Evolutionary conservation across 2,113 vertebrate species (phyloP), one percentile per base, ranked within the genome.

Genomic region (Lagopus muta): DNA sequence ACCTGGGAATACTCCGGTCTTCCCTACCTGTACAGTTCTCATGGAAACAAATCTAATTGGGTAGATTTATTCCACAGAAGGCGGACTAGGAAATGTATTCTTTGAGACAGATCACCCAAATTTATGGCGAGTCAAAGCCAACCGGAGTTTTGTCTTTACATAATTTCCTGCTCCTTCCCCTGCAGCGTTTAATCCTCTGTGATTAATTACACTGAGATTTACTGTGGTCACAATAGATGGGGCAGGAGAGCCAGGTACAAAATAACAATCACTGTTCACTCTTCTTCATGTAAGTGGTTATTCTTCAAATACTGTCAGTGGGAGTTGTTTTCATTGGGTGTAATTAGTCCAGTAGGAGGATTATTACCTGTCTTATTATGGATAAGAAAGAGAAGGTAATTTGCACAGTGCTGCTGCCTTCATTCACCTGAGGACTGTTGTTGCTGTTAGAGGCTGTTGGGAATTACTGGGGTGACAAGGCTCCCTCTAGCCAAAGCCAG

Each of bases 361-460:
- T 73, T 83, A 84, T 86, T 64, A 55, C 73, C 24, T 65, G 54
- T 80, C 22, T 52, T 61, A 67, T 45, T 55, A n/a, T 15, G 50
- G 76, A n/a, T 8, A 42, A 60, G 48, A 82, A 17, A 79, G 34
- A 76, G 60, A 80, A 84, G 28, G n/a, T 55, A 62, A 69, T 77
- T 60, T 73, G 17, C 19, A 19, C 34, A n/a, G 22, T 0, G 0
- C 14, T 40, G 13, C 57, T 40, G 80, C 43, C 34, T 65, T 60
- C 70, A n/a, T n/a, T 30, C 62, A 27, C 4, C 8, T 11, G 32
- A 6, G 1, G 8, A 18, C 82, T 45, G 22, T 25, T 11, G 22
- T 13, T 50, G 48, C 48, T 24, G 50, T 14, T 52, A 25, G 13
- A 52, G 24, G 50, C 50, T 52, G 52, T 27, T 54, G 52, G 27